phyloP scores from a whole-genome alignment of 2,113 vertebrate species.

The Gasterosteus nipponicus region DNA sequence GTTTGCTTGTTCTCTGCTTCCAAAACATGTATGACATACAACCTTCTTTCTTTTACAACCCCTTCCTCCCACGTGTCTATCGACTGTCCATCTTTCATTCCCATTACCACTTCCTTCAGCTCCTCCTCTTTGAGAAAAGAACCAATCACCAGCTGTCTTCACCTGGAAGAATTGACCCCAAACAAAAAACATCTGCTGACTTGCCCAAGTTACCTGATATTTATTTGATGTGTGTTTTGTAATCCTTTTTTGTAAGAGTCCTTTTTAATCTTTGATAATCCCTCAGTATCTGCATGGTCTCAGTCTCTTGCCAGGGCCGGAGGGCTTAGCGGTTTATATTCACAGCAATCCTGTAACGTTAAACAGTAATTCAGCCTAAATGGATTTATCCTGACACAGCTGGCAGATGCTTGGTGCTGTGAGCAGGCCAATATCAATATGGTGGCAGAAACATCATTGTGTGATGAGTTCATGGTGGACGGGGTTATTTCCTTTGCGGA shows the following conservation, averaged over 20 bases:
- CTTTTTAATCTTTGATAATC: slow-evolving; percentile 72
- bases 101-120: too few species aligned
- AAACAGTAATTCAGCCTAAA: slow-evolving; percentile 56
- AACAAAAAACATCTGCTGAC: neutral
- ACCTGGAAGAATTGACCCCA: neutral
- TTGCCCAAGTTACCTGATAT: neutral
- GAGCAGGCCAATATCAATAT: slow-evolving; percentile 66
- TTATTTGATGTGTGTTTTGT: neutral
- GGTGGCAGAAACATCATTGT: slow-evolving; percentile 24
- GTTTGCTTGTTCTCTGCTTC: too few species aligned
- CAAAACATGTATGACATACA: too few species aligned
- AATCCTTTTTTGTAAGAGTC: slow-evolving; percentile 38
- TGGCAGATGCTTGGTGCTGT: slow-evolving; percentile 52
- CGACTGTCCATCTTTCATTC: neutral
- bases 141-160: neutral
- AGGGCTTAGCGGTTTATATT: slow-evolving; percentile 48
- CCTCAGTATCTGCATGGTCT: slow-evolving; percentile 29
- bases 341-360: slow-evolving; percentile 50
- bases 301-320: slow-evolving; percentile 21
- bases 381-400: slow-evolving; percentile 60
- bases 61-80: neutral
- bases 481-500: slow-evolving; percentile 22
- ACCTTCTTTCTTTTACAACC: neutral
- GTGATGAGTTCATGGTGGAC: slow-evolving; percentile 12
- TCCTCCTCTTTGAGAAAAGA: neutral